These are phyloP conservation scores for Catajapyx aquilonaris DNA, from an alignment of 1,140 invertebrate species.

Conservation along the genomic window DNA sequence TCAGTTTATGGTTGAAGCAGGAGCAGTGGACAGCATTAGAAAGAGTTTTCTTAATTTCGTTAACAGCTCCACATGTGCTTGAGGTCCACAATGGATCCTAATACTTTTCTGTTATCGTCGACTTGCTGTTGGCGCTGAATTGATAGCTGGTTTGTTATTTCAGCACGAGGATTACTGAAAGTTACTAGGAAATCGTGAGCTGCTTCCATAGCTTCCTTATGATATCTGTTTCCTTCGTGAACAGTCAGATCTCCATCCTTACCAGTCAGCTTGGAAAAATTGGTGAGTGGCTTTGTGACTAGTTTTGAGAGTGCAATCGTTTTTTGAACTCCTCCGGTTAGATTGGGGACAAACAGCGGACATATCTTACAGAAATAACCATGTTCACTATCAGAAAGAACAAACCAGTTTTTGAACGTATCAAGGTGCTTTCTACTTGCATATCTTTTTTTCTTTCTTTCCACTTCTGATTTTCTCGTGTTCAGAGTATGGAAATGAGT, in stretches of 20 bases:
- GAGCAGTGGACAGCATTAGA: constrained; percentile 12
- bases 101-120: constrained; percentile 12
- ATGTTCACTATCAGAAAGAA: neutral
- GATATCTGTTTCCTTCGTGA: constrained; percentile 11
- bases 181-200: constrained; percentile 11
- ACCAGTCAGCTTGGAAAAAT: constrained; percentile 12
- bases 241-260: constrained; percentile 8
- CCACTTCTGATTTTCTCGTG: too few relatives aligned
- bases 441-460: too few relatives aligned
- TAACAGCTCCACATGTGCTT: too few relatives aligned
- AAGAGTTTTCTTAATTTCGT: too few relatives aligned
- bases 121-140: constrained; percentile 7
- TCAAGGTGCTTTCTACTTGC: too few relatives aligned
- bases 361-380: neutral
- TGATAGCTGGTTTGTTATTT: constrained; percentile 7
- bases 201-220: constrained; percentile 9
- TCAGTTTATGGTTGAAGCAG: constrained; percentile 14
- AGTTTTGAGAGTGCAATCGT: neutral
- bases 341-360: neutral
- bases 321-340: neutral
- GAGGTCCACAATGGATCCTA: constrained; percentile 12
- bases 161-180: constrained; percentile 6
- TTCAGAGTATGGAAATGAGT: too few relatives aligned
- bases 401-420: too few relatives aligned
- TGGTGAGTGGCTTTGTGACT: neutral